Base-by-base conservation (phyloP, 2,888 invertebrate genomes). In the Philhelius pedissequus region DNA sequence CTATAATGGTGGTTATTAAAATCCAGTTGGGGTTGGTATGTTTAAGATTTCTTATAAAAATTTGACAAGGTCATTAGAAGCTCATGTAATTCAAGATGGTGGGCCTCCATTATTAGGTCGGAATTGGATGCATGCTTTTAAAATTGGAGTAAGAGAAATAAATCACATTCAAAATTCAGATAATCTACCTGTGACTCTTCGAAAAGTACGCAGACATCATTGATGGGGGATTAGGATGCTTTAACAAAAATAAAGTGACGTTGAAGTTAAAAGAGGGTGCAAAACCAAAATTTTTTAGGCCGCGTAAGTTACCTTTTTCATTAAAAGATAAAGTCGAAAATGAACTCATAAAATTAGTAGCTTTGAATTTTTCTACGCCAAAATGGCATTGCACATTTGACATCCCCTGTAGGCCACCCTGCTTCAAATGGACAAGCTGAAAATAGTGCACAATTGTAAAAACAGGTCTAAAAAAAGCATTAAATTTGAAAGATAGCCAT, bases 351-450 rank as follows among this genome's bases (percentile, higher is more conserved):
- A 58, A 58, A 15, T 48, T 70, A 43, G 52, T 81, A 15, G 40
- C 38, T 6, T 35, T 70, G 22, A 35, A 48, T 11, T 6, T 87
- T 82, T 40, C 54, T 86, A 13, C 27, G 40, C 11, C 25, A 56
- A 54, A 79, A 75, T 48, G 86, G 79, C 5, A 83, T 76, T 66
- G 68, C 27, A 64, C 74, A 81, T 30, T 48, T 83, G 27, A 74
- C 35, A 27, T 74, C 68, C 9, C 81, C 80, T 20, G 70, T 64
- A n/a, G 58, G 70, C 11, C 71, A 82, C 11, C 82, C 82, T 11
- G 76, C 68, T 30, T 48, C 38, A 15, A 38, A 38, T 22, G 80
- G 69, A 69, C n/a, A n/a, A n/a, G n/a, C n/a, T n/a, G n/a, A n/a
- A n/a, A 81, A 76, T 45, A 40, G 58, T 9, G 77, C 77, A 82